phyloP scores from a whole-genome alignment of 2,113 vertebrate genomes.

The Psilopsiagon aurifrons region DNA sequence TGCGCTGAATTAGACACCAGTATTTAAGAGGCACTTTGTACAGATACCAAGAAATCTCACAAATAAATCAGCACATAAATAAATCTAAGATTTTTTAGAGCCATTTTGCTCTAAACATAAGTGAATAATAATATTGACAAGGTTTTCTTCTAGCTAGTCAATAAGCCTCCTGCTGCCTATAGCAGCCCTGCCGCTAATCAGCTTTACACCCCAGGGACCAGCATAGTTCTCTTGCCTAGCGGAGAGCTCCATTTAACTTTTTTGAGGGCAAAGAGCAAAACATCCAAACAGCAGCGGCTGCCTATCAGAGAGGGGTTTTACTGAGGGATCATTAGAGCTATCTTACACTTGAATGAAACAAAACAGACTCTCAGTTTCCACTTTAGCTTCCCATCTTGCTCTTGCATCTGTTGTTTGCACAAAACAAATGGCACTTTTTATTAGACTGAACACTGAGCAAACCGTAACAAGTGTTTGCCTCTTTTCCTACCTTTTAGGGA shows the following conservation, averaged over 20 bases:
- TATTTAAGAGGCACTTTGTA: not conserved
- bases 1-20: not conserved
- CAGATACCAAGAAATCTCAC: not conserved
- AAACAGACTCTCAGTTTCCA: not conserved
- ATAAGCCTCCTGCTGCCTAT: not conserved
- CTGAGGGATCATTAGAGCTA: not conserved
- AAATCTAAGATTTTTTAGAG: not conserved
- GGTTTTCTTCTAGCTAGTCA: not conserved
- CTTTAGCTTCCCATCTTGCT: not conserved
- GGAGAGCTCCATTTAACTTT: not conserved
- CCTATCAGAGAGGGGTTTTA: not conserved
- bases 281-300: not conserved
- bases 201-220: not conserved
- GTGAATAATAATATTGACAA: not conserved
- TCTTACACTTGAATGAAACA: not conserved
- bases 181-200: not conserved
- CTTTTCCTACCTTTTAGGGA: not conserved
- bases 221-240: not conserved
- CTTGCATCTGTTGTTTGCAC: accelerated
- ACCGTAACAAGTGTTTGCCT: accelerated
- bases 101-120: not conserved
- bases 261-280: not conserved
- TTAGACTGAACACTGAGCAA: not conserved
- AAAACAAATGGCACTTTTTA: not conserved
- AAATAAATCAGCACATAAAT: not conserved